These are phyloP conservation scores for Hirtodrosophila confusa DNA, from an alignment of 2,888 invertebrate genomes.

Conservation along the genomic window DNA sequence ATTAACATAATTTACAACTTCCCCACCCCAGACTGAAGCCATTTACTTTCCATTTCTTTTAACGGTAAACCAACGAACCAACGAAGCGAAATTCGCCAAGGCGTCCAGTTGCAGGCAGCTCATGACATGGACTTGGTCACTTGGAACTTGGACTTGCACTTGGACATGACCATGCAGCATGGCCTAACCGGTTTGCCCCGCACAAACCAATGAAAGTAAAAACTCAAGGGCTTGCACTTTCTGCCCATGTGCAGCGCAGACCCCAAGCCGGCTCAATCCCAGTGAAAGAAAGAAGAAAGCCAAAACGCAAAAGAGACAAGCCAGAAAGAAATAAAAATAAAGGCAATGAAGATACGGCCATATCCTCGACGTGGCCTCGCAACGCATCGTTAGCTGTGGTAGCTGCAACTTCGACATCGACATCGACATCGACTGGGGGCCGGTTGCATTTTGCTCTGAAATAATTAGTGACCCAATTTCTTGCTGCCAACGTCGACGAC, in stretches of 20 bases:
- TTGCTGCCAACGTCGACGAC: slow-evolving; percentile 49
- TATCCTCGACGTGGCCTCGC: slow-evolving; percentile 59
- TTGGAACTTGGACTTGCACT: slow-evolving; percentile 27
- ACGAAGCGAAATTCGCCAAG: slow-evolving; percentile 61
- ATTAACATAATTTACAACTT: slow-evolving; percentile 73
- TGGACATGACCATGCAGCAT: slow-evolving; percentile 34
- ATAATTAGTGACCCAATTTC: slow-evolving; percentile 80
- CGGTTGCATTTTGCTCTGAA: slow-evolving; percentile 79
- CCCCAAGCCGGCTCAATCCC: slow-evolving; percentile 4
- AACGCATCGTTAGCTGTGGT: slow-evolving; percentile 73
- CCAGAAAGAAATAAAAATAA: neutral
- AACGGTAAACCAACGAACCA: slow-evolving; percentile 60
- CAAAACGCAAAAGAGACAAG: slow-evolving; percentile 9
- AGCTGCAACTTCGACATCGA: slow-evolving; percentile 22
- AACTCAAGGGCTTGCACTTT: slow-evolving; percentile 85
- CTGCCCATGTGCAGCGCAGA: slow-evolving; percentile 48
- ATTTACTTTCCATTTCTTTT: slow-evolving; percentile 76
- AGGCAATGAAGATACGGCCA: slow-evolving; percentile 26
- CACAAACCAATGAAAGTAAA: slow-evolving; percentile 82
- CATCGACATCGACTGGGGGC: slow-evolving; percentile 46
- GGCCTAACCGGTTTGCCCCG: slow-evolving; percentile 47
- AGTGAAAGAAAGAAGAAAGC: slow-evolving; percentile 36
- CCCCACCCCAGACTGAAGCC: slow-evolving; percentile 22
- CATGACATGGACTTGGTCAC: slow-evolving; percentile 54
- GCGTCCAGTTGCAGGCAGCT: slow-evolving; percentile 47